Evolutionary conservation across 1,140 invertebrate species (phyloP), one percentile per base, ranked within the genome.

Genomic region (Meloidogyne chitwoodi): DNA sequence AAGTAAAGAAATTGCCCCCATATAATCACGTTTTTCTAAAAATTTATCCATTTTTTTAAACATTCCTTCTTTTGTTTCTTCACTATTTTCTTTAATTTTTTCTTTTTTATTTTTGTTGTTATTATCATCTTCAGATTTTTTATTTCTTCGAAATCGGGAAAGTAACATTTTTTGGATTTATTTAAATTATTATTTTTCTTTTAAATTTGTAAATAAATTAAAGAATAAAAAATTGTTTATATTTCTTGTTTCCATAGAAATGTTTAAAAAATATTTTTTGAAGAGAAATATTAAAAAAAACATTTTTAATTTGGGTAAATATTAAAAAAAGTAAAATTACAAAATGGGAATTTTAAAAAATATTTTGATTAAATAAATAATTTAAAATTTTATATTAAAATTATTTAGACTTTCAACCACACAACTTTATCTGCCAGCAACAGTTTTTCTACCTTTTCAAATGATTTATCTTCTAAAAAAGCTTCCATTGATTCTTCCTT

Each of bases 1-100:
- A 16, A 98, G 88, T 72, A 96, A 89, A 1, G 95, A 95, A 29
- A 96, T 90, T 1, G 94, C 94, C 14, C 95, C 96, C 10, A 92
- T 93, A 84, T 96, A 99, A 89, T 99, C 96, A 29, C 94, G 89
- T 79, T 92, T 92, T 29, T 92, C 88, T 0, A 98, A 88, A 86
- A 95, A 98, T 82, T 96, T 93, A 85, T 96, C 93, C n/a, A 97
- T 89, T 77, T 93, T 92, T 3, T 82, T 76, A 16, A 81, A 62
- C n/a, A 56, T n/a, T 56, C 48, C 48, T 56, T 56, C 48, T 56
- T 56, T 56, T 1, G 19, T 56, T n/a, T n/a, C 70, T 16, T 74
- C 78, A 38, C 16, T n/a, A n/a, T 78, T 24, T 65, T 63, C 61
- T 48, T 16, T 61, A 16, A n/a, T 24, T 24, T 74, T 71, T 16